Conservation (phyloP, 2,797 vertebrate species). For the Pyrrhura leucotis region DNA sequence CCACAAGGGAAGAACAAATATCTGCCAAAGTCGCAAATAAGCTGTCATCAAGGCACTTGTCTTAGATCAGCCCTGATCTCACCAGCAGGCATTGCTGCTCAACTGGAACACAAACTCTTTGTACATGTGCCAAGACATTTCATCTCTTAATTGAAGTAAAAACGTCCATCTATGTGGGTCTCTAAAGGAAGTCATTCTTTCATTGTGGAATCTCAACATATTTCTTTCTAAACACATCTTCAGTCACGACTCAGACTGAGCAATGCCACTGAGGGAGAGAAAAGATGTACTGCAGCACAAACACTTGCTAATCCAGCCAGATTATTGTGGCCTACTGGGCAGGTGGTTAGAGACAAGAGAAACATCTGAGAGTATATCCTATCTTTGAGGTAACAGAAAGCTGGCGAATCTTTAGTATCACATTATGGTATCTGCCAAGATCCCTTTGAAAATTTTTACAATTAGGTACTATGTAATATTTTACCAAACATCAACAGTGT, state of each 20-base stretch:
- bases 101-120: constrained; percentile 20
- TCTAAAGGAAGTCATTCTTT: not conserved
- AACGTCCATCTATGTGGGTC: not conserved
- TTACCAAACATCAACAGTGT: not conserved
- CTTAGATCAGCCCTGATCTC: not conserved
- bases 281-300: not conserved
- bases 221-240: not conserved
- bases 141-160: constrained; percentile 12
- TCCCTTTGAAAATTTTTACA: not conserved
- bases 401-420: not conserved
- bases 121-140: not conserved
- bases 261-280: not conserved
- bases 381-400: not conserved
- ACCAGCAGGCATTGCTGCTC: constrained; percentile 13
- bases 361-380: not conserved
- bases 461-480: not conserved
- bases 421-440: not conserved
- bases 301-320: not conserved
- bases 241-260: not conserved
- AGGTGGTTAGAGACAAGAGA: not conserved
- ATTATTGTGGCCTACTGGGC: not conserved
- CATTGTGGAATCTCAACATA: not conserved
- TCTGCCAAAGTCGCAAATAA: not conserved
- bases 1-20: not conserved
- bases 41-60: not conserved